Evolutionary conservation across 2,888 invertebrate genomes (phyloP).

Genomic region (Scelioninae gen. 1): DNA sequence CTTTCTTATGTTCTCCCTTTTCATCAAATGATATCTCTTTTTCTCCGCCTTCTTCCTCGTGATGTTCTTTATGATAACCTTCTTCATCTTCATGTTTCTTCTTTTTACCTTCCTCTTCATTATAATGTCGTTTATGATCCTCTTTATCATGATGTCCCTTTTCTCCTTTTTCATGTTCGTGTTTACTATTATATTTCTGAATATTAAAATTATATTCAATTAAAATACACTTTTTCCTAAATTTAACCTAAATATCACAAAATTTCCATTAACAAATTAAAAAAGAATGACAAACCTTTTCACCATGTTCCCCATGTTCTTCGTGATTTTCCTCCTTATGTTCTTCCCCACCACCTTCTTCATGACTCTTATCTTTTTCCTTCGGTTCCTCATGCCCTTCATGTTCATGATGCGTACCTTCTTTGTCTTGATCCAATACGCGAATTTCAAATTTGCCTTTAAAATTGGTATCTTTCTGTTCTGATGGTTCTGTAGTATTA

Average conservation of each 20-base stretch:
- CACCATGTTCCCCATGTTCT: constrained; percentile 78
- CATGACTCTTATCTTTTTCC: constrained; percentile 70
- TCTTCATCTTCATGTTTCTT: constrained; percentile 88
- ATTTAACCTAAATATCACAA: too few relatives aligned
- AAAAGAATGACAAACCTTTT: constrained; percentile 75
- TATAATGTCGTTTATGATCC: constrained; percentile 87
- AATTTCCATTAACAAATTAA: background rate
- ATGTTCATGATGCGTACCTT: constrained; percentile 64
- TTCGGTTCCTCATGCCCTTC: constrained; percentile 39
- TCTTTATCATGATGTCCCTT: constrained; percentile 90
- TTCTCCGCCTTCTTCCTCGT: constrained; percentile 87
- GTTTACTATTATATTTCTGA: constrained; percentile 77
- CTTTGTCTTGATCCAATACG: constrained; percentile 41
- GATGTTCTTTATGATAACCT: constrained; percentile 88
- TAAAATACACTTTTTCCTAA: too few relatives aligned
- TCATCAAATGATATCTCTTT: constrained; percentile 83
- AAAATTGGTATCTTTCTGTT: constrained; percentile 7
- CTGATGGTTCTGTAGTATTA: constrained; percentile 28
- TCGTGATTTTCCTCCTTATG: constrained; percentile 79
- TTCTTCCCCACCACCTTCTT: constrained; percentile 78
- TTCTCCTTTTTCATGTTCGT: constrained; percentile 81
- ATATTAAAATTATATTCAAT: constrained; percentile 14
- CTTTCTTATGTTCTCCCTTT: constrained; percentile 83
- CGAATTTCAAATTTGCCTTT: background rate
- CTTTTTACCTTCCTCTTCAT: constrained; percentile 88